phyloP scores from a whole-genome alignment of 2,113 vertebrate species.

The Cryptomyrus ogoouensis region DNA sequence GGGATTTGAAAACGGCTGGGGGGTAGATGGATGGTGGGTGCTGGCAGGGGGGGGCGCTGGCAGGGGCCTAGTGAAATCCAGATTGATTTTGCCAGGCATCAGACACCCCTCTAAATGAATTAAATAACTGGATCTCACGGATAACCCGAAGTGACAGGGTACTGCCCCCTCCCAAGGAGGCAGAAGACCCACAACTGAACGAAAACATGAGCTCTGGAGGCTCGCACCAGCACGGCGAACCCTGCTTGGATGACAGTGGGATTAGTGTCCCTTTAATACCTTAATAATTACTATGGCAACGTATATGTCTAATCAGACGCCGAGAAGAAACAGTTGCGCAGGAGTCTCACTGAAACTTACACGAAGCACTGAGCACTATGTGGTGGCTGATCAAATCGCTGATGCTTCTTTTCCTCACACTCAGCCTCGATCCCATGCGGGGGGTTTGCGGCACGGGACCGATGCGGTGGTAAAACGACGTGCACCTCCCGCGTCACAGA shows the following conservation, averaged over 20 bases:
- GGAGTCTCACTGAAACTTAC: neutral
- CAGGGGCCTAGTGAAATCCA: constrained; percentile 5
- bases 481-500: neutral
- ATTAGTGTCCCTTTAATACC: neutral
- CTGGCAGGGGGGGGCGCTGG: neutral
- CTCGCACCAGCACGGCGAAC: neutral
- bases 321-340: neutral
- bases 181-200: neutral
- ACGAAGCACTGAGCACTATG: neutral
- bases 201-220: neutral
- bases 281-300: neutral
- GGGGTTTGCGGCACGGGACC: neutral
- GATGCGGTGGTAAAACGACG: neutral
- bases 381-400: neutral
- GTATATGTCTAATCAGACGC: neutral
- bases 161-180: neutral
- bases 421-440: neutral
- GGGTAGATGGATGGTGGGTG: neutral
- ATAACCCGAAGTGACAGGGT: neutral
- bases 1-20: neutral
- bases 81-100: neutral
- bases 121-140: neutral
- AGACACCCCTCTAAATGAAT: neutral
- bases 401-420: neutral
- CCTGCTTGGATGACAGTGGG: neutral